Conservation (phyloP, 2,888 invertebrate species). For the Nemapogon koenigi region DNA sequence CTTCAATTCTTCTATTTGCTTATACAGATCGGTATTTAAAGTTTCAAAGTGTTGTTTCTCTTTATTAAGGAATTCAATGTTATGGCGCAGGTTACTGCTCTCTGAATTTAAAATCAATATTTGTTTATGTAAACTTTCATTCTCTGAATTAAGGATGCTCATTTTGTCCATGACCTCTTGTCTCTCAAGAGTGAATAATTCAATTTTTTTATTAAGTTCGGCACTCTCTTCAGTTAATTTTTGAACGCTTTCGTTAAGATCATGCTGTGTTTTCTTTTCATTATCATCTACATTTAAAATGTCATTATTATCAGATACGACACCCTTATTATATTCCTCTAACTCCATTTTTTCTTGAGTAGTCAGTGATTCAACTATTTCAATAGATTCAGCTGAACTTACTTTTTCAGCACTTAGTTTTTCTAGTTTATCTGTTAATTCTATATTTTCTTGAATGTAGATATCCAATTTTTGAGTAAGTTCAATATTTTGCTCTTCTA, state of each 20-base stretch:
- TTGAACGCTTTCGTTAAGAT: conserved; percentile 59
- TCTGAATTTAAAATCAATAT: conserved; percentile 57
- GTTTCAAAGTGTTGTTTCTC: conserved; percentile 43
- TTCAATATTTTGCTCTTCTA: conserved; percentile 68
- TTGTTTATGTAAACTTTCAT: conserved; percentile 57
- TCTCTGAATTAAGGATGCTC: conserved; percentile 67
- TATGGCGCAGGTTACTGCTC: conserved; percentile 49
- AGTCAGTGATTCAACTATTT: conserved; percentile 74
- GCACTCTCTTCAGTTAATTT: conserved; percentile 69
- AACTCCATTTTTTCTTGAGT: conserved; percentile 74
- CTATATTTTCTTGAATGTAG: conserved; percentile 76
- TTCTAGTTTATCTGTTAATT: conserved; percentile 73
- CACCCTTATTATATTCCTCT: conserved; percentile 70
- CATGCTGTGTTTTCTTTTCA: conserved; percentile 24
- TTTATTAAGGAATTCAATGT: conserved; percentile 45
- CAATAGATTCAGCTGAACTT: conserved; percentile 78
- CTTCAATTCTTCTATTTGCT: conserved; percentile 51
- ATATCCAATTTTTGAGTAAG: conserved; percentile 67
- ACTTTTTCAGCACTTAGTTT: conserved; percentile 76
- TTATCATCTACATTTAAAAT: conserved; percentile 20
- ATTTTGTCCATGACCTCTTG: conserved; percentile 74
- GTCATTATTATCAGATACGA: conserved; percentile 29
- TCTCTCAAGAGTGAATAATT: conserved; percentile 71
- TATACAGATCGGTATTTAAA: conserved; percentile 37
- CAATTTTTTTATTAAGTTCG: conserved; percentile 71